Conservation (phyloP, 2,888 invertebrate species). For the Pandemis corylana region DNA sequence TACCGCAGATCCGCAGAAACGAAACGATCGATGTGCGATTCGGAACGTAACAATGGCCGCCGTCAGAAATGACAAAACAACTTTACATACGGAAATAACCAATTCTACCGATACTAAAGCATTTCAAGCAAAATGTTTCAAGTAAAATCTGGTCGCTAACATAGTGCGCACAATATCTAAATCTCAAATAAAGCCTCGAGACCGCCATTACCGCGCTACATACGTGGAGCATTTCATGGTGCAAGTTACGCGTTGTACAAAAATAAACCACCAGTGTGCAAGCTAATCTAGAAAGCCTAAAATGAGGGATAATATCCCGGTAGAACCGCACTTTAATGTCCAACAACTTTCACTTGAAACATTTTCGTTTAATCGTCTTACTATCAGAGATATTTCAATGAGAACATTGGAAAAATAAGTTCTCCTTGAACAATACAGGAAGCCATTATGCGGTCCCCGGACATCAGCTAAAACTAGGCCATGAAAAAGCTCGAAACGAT, state of each 20-base stretch:
- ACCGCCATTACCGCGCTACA: constrained; percentile 55
- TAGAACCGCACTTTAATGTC: constrained; percentile 70
- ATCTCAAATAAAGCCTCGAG: constrained; percentile 43
- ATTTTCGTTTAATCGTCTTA: constrained; percentile 69
- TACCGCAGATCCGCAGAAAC: not conserved
- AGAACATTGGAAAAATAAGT: constrained; percentile 58
- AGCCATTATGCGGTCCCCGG: constrained; percentile 78
- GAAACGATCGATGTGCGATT: constrained; percentile 46
- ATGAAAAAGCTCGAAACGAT: constrained; percentile 51
- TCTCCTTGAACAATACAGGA: constrained; percentile 73
- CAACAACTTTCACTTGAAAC: constrained; percentile 79
- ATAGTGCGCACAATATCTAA: constrained; percentile 56
- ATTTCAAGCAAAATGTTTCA: constrained; percentile 54
- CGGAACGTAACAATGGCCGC: constrained; percentile 57
- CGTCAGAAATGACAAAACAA: constrained; percentile 43
- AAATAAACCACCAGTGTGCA: constrained; percentile 70
- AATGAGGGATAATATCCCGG: constrained; percentile 65
- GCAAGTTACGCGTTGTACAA: constrained; percentile 58
- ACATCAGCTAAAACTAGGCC: constrained; percentile 45
- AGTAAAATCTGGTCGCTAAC: constrained; percentile 54
- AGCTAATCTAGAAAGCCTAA: constrained; percentile 53
- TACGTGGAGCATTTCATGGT: constrained; percentile 59
- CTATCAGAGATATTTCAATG: constrained; percentile 82
- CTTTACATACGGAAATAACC: constrained; percentile 40
- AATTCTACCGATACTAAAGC: constrained; percentile 44